phyloP scores from a whole-genome alignment of 2,888 invertebrate species.

The Scaptomyza tumidula region DNA sequence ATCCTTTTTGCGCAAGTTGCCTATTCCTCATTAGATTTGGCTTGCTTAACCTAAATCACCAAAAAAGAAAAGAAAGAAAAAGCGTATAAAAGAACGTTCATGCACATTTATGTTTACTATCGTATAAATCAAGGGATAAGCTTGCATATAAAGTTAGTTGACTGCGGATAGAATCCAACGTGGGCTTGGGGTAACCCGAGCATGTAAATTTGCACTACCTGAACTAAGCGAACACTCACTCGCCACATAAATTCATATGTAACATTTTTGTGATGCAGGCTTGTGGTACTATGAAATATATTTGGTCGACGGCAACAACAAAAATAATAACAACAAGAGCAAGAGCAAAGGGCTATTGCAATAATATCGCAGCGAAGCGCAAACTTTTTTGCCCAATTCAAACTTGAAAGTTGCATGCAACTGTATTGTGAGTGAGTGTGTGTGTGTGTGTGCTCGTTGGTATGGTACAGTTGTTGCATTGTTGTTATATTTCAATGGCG shows the following conservation, averaged over 20 bases:
- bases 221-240: conserved; percentile 49
- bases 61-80: too few species aligned
- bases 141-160: conserved; percentile 58
- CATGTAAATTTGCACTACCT: conserved; percentile 50
- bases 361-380: conserved; percentile 51
- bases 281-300: conserved; percentile 72
- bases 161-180: conserved; percentile 8
- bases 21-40: conserved; percentile 5
- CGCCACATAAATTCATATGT: conserved; percentile 51
- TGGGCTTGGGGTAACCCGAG: conserved; percentile 45
- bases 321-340: conserved; percentile 9
- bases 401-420: conserved; percentile 51
- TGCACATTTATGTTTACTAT: conserved; percentile 72
- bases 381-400: conserved; percentile 66
- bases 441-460: conserved; percentile 14
- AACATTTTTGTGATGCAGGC: conserved; percentile 61
- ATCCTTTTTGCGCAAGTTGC: background rate
- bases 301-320: conserved; percentile 47
- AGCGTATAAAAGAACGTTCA: conserved; percentile 41
- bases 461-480: conserved; percentile 37
- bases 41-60: background rate
- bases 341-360: conserved; percentile 37
- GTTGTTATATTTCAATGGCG: conserved; percentile 76
- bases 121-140: conserved; percentile 77
- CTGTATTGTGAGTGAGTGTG: conserved; percentile 16